A percentile compares a stretch with the other conserved stretches of the same genome.
Evolutionary conservation across 2,113 vertebrate species (phyloP).

Genomic region (Xenopus borealis): DNA sequence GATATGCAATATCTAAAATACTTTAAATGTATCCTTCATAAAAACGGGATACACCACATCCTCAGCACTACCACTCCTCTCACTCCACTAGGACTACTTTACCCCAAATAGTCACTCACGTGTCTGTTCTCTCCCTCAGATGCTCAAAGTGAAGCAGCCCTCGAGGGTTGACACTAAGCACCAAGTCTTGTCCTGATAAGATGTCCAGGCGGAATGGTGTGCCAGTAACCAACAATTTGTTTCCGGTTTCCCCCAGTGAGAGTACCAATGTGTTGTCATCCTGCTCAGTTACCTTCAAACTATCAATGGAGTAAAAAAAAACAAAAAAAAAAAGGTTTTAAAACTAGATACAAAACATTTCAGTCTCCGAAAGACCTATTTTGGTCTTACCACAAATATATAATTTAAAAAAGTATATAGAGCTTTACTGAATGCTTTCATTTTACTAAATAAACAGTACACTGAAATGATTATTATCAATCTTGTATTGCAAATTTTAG

Average conservation of each 20-base stretch:
- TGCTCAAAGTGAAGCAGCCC: conserved; percentile 86
- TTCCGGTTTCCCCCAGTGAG: conserved; percentile 68
- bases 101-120: conserved; percentile 68
- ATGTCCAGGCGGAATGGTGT: conserved; percentile 85
- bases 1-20: too few species aligned
- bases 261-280: conserved; percentile 83
- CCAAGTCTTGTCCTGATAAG: conserved; percentile 74
- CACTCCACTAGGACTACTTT: background rate
- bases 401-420: too few species aligned
- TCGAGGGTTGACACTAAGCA: conserved; percentile 86
- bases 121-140: conserved; percentile 82
- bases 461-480: too few species aligned
- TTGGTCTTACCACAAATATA: too few species aligned
- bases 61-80: background rate
- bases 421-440: too few species aligned
- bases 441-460: too few species aligned
- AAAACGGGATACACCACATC: background rate
- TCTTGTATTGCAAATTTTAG: too few species aligned
- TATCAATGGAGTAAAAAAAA: conserved; percentile 43
- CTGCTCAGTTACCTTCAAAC: conserved; percentile 74
- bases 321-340: background rate
- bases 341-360: too few species aligned
- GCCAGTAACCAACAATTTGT: conserved; percentile 78
- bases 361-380: too few species aligned
- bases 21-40: background rate